phyloP scores from a whole-genome alignment of 2,888 invertebrate species.

The Orchestes rusci region DNA sequence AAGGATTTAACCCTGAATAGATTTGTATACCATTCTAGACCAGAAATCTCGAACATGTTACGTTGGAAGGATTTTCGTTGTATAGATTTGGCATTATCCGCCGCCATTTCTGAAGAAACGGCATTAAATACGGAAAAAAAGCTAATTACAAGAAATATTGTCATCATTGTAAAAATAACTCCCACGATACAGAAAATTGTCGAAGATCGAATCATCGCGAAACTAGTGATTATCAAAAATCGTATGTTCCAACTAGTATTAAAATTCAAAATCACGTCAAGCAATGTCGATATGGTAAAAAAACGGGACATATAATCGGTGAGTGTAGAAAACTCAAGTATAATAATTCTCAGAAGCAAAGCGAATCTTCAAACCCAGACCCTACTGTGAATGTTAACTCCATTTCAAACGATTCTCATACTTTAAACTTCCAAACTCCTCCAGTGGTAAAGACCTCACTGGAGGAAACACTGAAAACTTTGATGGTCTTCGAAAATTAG shows the following conservation, averaged over 20 bases:
- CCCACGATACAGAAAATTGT: neutral
- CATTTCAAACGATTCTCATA: too few species aligned
- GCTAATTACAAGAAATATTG: constrained; percentile 4
- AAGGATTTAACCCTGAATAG: constrained; percentile 6
- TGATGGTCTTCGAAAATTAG: too few species aligned
- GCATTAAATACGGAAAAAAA: constrained; percentile 6
- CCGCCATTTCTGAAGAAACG: constrained; percentile 8
- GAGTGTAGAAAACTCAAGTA: constrained; percentile 20
- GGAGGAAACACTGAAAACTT: too few species aligned
- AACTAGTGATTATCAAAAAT: too few species aligned
- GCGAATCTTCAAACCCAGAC: too few species aligned
- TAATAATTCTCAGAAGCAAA: constrained; percentile 13
- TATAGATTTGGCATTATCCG: constrained; percentile 3
- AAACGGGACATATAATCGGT: constrained; percentile 15
- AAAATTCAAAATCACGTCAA: too few species aligned
- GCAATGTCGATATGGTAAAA: constrained; percentile 14
- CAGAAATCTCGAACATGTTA: constrained; percentile 10
- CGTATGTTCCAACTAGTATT: too few species aligned
- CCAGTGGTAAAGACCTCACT: too few species aligned
- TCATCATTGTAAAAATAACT: constrained; percentile 5
- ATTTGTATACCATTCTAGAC: constrained; percentile 10
- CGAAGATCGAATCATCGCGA: too few species aligned
- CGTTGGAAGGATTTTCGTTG: constrained; percentile 1
- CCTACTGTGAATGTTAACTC: too few species aligned
- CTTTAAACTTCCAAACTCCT: too few species aligned